Percentiles rank a stretch among this genome's conserved stretches.
These are phyloP conservation scores for Cercopithecus mona DNA, from an alignment of 2,113 vertebrate species.

Conservation along the genomic window DNA sequence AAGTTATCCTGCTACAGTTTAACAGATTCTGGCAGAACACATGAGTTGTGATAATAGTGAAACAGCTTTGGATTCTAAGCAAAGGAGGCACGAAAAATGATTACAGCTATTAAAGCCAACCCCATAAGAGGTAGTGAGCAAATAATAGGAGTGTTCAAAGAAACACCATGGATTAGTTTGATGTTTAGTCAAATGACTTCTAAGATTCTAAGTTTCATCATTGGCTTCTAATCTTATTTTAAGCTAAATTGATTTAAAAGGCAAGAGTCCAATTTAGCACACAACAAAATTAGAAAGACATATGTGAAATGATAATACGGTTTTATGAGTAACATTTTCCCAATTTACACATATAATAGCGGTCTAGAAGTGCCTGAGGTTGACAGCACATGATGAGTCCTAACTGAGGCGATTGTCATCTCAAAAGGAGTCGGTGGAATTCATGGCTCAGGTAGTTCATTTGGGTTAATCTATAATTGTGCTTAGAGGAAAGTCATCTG, in stretches of 20 bases:
- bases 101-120: neutral
- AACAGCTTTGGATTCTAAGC: neutral
- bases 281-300: conserved; percentile 13
- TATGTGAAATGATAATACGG: neutral
- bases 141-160: neutral
- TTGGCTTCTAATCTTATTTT: conserved; percentile 33
- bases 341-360: neutral
- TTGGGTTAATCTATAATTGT: neutral
- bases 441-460: neutral
- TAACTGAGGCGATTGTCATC: neutral
- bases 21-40: neutral
- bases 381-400: neutral
- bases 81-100: neutral
- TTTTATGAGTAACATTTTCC: neutral
- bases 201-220: neutral
- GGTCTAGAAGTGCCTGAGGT: neutral
- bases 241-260: conserved; percentile 30
- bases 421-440: neutral
- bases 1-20: neutral
- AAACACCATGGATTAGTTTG: neutral
- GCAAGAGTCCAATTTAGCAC: conserved; percentile 6
- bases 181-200: conserved; percentile 3
- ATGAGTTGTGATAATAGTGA: neutral
- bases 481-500: neutral
- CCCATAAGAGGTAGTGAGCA: neutral